Evolutionary conservation across 2,888 invertebrate species (phyloP), one percentile per base, ranked within the genome.

Genomic region (Sesia bembeciformis): DNA sequence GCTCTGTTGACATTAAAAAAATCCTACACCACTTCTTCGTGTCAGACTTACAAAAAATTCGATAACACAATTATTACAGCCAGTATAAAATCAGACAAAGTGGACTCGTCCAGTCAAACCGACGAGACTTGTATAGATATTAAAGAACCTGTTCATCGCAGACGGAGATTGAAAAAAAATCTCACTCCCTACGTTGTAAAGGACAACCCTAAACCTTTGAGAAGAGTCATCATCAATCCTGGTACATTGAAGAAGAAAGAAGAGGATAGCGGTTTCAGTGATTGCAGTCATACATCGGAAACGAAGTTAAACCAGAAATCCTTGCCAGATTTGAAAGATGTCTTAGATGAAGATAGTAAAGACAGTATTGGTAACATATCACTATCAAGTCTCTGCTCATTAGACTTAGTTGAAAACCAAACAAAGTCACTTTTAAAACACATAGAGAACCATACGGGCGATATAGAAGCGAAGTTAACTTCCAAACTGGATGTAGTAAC

Each of bases 101-200:
- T 23, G 0, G 59, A 62, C 5, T 57, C 52, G 0, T 38, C 54
- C 0, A 62, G 66, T 49, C 87, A 86, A 54, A 85, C 84, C 0
- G 59, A 68, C 0, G 76, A 78, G 39, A 62, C 65, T 0, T 59
- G 55, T 4, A 57, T 69, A 0, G 61, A 62, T 0, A 7, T 62
- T 0, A 23, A 23, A 23, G 59, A 61, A 3, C 66, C 63, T 8
- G 52, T 53, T 0, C 67, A 60, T 39, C 59, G 55, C 0, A 60
- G 52, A 4, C 70, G 57, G 52, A 61, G 76, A 4, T 52, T 64
- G 0, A 70, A 62, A 50, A 62, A 59, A 3, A 60, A 58, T 0
- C n/a, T 70, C 0, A 60, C 61, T 0, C 78, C 86, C 0, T 85
- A 83, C 6, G 74, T 80, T 0, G 72, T 85, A 0, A 70, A 66